These are phyloP conservation scores for Aradus depressus DNA, from an alignment of 2,888 invertebrate species.

Conservation along the genomic window DNA sequence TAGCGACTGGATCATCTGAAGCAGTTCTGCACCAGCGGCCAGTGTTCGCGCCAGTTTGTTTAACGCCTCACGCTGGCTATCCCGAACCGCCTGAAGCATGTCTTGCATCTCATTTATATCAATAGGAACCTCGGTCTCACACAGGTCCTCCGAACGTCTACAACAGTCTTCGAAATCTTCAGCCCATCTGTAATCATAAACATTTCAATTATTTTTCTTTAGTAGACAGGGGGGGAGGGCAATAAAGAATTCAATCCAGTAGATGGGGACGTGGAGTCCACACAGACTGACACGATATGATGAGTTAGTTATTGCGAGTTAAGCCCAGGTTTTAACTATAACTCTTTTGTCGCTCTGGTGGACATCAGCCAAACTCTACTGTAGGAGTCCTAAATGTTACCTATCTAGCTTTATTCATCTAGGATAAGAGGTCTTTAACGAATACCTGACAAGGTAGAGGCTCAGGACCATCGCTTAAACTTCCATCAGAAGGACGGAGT, in stretches of 20 bases:
- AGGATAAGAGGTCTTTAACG: no score
- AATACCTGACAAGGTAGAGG: no score
- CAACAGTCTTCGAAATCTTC: slow-evolving; percentile 58
- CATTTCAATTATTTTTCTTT: slow-evolving; percentile 35
- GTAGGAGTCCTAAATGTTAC: no score
- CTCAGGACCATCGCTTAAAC: no score
- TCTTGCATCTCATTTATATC: slow-evolving; percentile 61
- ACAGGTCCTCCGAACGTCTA: slow-evolving; percentile 54
- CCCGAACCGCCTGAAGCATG: slow-evolving; percentile 57
- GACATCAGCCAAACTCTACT: no score
- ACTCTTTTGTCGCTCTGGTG: no score
- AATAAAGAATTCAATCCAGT: no score
- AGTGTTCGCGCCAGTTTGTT: slow-evolving; percentile 69
- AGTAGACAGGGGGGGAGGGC: neutral
- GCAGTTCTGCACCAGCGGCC: slow-evolving; percentile 62
- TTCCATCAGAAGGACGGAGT: no score
- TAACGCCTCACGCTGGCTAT: slow-evolving; percentile 56
- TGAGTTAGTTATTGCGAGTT: no score
- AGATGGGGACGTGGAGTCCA: no score
- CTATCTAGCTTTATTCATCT: no score
- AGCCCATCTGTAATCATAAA: slow-evolving; percentile 42
- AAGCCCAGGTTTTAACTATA: neutral
- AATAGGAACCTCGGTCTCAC: slow-evolving; percentile 53
- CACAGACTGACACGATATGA: no score
- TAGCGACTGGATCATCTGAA: slow-evolving; percentile 62